phyloP scores from a whole-genome alignment of 2,888 invertebrate genomes.

The Acanthococcus lagerstroemiae region DNA sequence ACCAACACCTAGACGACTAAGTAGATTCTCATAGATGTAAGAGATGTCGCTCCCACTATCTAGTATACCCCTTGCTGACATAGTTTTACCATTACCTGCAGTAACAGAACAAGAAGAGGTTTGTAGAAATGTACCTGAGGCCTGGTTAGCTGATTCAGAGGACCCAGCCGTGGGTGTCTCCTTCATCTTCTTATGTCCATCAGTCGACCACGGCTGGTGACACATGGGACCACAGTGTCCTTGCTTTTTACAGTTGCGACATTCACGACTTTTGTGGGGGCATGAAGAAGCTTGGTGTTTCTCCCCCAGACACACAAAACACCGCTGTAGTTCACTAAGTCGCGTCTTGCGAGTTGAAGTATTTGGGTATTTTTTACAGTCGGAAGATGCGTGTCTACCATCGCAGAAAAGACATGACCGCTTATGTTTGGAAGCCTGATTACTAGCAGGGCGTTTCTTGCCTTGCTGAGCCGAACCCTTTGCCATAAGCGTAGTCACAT shows the following conservation, averaged over 20 bases:
- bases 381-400: neutral
- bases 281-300: neutral
- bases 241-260: neutral
- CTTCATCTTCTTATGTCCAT: too few species aligned
- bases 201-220: too few species aligned
- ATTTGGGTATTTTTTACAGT: too few species aligned
- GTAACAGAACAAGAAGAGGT: neutral
- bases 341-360: neutral
- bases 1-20: neutral
- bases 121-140: neutral
- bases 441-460: too few species aligned
- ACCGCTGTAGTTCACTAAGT: neutral
- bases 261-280: neutral
- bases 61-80: neutral
- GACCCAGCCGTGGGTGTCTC: neutral
- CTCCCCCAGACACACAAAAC: neutral
- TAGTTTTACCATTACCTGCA: neutral
- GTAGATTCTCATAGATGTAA: neutral
- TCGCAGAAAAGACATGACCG: neutral
- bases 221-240: neutral
- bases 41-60: neutral
- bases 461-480: too few species aligned
- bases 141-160: neutral
- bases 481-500: too few species aligned
- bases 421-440: too few species aligned